Evolutionary conservation across 2,888 invertebrate genomes (phyloP), one percentile per base, ranked within the genome.

Genomic region (Cylindroiulus punctatus): DNA sequence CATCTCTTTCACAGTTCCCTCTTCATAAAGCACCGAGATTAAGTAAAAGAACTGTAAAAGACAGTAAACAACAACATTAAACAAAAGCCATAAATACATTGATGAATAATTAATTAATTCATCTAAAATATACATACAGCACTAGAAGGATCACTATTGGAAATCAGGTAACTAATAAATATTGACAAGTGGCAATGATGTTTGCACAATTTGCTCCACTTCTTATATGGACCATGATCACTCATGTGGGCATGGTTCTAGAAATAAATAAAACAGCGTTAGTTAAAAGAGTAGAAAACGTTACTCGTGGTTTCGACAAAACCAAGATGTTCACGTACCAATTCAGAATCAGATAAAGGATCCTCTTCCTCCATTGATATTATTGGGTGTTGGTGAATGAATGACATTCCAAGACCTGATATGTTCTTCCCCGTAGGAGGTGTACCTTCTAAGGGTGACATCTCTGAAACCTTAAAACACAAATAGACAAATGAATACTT

Each of bases 361-460:
- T 97, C 97, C 90, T 98, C 98, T 90, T 98, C 86, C 57, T 86
- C 98, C 96, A 98, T 97, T 22, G 97, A 97, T 89, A 98, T 96
- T 87, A 98, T 97, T 83, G 85, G 81, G 10, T 44, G 85, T 22
- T 87, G 85, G 90, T 89, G 87, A 86, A 88, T 76, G 86, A 86
- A 87, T 26, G 87, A 44, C 83, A 86, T 57, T 84, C 86, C 86
- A n/a, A 84, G 19, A 3, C 84, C 84, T 14, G 30, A 30, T n/a
- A 36, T 52, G 32, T 84, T 84, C 44, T 36, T 52, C 12, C 47
- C 84, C 52, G 30, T 47, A 30, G 84, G 84, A 42, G 84, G 47
- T 32, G 44, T 83, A 36, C 84, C 85, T 44, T 91, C 90, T n/a
- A 22, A 36, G 32, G 92, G 91, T 30, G 92, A 91, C 30, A 91